Percentiles rank a stretch among this genome's conserved stretches.
Conservation (phyloP, 1,140 invertebrate species). For the Bradysia coprophila region DNA sequence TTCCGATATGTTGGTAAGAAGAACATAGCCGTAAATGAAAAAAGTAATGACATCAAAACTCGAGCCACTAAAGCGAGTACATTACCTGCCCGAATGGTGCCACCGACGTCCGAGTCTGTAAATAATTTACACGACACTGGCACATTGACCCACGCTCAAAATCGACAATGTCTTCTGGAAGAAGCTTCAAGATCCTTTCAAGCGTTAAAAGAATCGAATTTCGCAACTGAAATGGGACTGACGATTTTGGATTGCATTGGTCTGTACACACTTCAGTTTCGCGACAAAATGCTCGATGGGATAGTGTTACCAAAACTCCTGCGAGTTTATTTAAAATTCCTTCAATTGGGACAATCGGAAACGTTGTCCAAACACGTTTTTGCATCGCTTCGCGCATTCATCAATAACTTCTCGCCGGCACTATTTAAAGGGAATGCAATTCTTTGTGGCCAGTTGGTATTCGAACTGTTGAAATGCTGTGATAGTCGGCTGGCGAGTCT, state of each 20-base stretch:
- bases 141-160: conserved; percentile 31
- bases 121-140: conserved; percentile 23
- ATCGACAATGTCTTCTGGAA: conserved; percentile 32
- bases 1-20: conserved; percentile 76
- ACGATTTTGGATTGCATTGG: conserved; percentile 71
- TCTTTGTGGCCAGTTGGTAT: conserved; percentile 68
- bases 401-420: conserved; percentile 72
- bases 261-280: conserved; percentile 64
- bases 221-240: conserved; percentile 79
- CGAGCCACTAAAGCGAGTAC: conserved; percentile 45
- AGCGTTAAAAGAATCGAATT: conserved; percentile 58
- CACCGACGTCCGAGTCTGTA: conserved; percentile 36
- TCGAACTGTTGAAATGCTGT: conserved; percentile 60
- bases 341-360: conserved; percentile 81
- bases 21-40: conserved; percentile 38
- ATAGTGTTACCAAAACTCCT: conserved; percentile 58
- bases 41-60: conserved; percentile 30
- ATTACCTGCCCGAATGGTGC: conserved; percentile 57
- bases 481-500: conserved; percentile 60
- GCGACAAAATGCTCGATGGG: conserved; percentile 53
- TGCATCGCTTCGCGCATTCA: conserved; percentile 72
- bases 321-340: conserved; percentile 65
- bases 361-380: conserved; percentile 77
- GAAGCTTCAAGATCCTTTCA: conserved; percentile 11
- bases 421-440: conserved; percentile 69